A percentile compares a stretch with the other conserved stretches of the same genome.
These are phyloP conservation scores for Campoletis raptor DNA, from an alignment of 2,888 invertebrate species.

Conservation along the genomic window DNA sequence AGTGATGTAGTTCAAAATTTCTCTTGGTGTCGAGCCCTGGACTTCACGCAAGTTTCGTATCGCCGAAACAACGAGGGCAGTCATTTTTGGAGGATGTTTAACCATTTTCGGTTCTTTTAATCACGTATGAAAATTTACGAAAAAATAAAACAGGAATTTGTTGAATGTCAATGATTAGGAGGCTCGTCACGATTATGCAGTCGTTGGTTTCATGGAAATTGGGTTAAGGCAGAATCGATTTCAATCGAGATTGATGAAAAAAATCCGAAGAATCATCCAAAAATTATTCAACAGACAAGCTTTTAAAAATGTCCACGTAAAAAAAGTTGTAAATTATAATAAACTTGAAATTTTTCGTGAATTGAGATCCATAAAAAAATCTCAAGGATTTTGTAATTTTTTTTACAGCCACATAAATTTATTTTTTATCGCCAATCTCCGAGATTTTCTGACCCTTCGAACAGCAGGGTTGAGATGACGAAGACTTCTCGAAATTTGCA, in stretches of 20 bases:
- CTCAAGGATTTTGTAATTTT: neutral
- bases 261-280: conserved; percentile 9
- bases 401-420: conserved; percentile 1
- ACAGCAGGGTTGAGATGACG: conserved; percentile 26
- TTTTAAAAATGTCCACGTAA: neutral
- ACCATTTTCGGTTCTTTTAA: conserved; percentile 70
- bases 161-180: neutral
- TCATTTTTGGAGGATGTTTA: conserved; percentile 78
- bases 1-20: conserved; percentile 81
- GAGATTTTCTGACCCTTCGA: conserved; percentile 23
- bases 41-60: conserved; percentile 79
- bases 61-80: conserved; percentile 79
- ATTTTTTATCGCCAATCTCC: conserved; percentile 24
- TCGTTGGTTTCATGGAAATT: neutral
- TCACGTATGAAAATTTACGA: neutral
- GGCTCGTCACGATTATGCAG: neutral
- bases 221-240: neutral
- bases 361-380: conserved; percentile 11
- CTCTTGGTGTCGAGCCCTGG: conserved; percentile 80
- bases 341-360: conserved; percentile 1
- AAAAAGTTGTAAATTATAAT: neutral
- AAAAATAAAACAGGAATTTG: neutral
- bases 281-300: neutral
- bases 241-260: conserved; percentile 6
- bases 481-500: conserved; percentile 38